Conservation (phyloP, 2,888 invertebrate genomes). For the Nymphalis polychloros region DNA sequence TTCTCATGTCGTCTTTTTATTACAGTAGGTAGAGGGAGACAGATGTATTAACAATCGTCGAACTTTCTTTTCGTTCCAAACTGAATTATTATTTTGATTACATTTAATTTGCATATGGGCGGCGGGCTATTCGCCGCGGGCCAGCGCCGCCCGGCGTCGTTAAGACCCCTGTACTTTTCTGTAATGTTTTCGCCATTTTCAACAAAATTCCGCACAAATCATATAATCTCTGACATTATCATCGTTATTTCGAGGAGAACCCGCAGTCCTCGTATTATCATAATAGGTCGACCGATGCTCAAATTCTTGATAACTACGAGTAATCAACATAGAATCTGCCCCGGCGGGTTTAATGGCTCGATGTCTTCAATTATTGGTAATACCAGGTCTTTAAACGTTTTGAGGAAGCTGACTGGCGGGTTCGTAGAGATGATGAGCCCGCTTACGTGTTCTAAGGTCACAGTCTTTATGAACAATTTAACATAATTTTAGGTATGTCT, state of each 20-base stretch:
- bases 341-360: slow-evolving; percentile 71
- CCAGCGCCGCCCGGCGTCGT: slow-evolving; percentile 64
- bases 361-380: slow-evolving; percentile 79
- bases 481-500: slow-evolving; percentile 8
- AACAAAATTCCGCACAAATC: slow-evolving; percentile 81
- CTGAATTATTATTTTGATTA: slow-evolving; percentile 81
- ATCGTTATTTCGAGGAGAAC: slow-evolving; percentile 80
- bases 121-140: slow-evolving; percentile 64
- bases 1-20: slow-evolving; percentile 52
- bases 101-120: slow-evolving; percentile 80
- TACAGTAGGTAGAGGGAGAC: slow-evolving; percentile 40
- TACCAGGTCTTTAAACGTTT: slow-evolving; percentile 76
- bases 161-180: slow-evolving; percentile 80
- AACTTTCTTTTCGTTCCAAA: slow-evolving; percentile 57
- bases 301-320: slow-evolving; percentile 80
- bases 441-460: slow-evolving; percentile 15
- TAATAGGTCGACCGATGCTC: slow-evolving; percentile 73
- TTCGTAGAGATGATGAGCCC: slow-evolving; percentile 18
- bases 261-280: slow-evolving; percentile 69
- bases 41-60: slow-evolving; percentile 54
- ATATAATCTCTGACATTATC: slow-evolving; percentile 80
- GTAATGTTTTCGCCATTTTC: slow-evolving; percentile 82
- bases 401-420: slow-evolving; percentile 73
- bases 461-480: slow-evolving; percentile 13
- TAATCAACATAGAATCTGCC: slow-evolving; percentile 78